Evolutionary conservation across 2,113 vertebrate species (phyloP), one percentile per base, ranked within the genome.

Genomic region (Misgurnus anguillicaudatus): DNA sequence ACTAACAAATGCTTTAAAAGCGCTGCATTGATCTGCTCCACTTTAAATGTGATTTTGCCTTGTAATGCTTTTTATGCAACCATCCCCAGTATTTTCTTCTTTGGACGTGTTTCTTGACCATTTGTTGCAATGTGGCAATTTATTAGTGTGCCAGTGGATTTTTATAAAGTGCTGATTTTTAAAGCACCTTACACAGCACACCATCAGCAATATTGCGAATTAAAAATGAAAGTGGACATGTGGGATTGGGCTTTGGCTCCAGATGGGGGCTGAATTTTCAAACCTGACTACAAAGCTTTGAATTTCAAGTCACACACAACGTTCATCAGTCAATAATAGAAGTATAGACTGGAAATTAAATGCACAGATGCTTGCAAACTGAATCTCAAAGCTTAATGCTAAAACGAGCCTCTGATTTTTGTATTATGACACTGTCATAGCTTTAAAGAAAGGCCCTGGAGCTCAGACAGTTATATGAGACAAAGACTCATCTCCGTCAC

Each of bases 401-500:
- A 7, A 58, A 58, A 72, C 19, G 10, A 21, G 69, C 21, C 36
- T 41, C 51, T 21, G 36, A 41, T 72, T 58, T 57, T 6, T 19
- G 1, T 72, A 42, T 71, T 24, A 60, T 72, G 31, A 72, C 53
- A 57, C 16, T 19, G 16, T 39, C 31, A 70, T 3, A 14, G n/a
- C 53, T 72, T 21, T 72, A n/a, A 58, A 58, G 24, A 72, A 58
- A 72, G n/a, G n/a, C 53, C 69, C 51, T 41, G 51, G 51, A 57
- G 51, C 69, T 41, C 51, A 0, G 36, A 57, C 36, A 14, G 69
- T 72, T 71, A 39, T 57, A 57, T 42, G 70, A 72, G 70, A 72
- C 70, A 42, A 72, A 58, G 38, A 72, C 57, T 57, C 68, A 57
- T 31, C 21, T 74, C 57, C 61, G 71, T 47, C 71, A 74, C 69